Evolutionary conservation across 2,113 vertebrate species (phyloP), one percentile per base, ranked within the genome.

Genomic region (Lepidothrix coronata): DNA sequence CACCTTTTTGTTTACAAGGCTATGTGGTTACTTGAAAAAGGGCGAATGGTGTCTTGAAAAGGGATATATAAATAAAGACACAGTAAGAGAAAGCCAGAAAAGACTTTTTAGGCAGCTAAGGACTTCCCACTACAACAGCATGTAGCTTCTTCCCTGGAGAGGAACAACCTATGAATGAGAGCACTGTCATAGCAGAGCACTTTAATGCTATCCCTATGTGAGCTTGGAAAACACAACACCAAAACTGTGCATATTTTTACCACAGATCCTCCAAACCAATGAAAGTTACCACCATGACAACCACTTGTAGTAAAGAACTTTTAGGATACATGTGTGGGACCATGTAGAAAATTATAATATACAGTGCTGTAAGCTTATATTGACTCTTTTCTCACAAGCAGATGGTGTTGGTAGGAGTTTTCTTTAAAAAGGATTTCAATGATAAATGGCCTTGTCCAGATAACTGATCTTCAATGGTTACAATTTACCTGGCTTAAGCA

Each of bases 101-200:
- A 59, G 14, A 20, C 16, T 37, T 91, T 70, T 59, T 49, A 74
- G 44, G 39, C 6, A 24, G 6, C 28, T 75, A 35, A 95, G 23
- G 17, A 33, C 27, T 72, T 25, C 19, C 16, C 13, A n/a, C 4
- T 58, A 39, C 21, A 77, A 25, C 10, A 8, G 11, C 0, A 0
- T 4, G 2, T 20, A 55, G 7, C 31, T 85, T 55, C 48, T 88
- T 66, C 23, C 49, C 55, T 4, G 2, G 41, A 75, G n/a, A 89
- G 28, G 11, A 61, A 23, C 0, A 1, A 67, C 10, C 48, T 75
- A 21, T 44, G 17, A 82, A 28, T 0, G 1, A 44, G 13, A 83
- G 10, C 25, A 20, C 1, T 75, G 35, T 39, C 1, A 0, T 48
- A 86, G 14, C 41, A 72, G 48, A 51, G 31, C 0, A 0, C 17